These are phyloP conservation scores for Sorex maritimensis DNA, from an alignment of 2,797 vertebrate genomes.

Conservation along the genomic window DNA sequence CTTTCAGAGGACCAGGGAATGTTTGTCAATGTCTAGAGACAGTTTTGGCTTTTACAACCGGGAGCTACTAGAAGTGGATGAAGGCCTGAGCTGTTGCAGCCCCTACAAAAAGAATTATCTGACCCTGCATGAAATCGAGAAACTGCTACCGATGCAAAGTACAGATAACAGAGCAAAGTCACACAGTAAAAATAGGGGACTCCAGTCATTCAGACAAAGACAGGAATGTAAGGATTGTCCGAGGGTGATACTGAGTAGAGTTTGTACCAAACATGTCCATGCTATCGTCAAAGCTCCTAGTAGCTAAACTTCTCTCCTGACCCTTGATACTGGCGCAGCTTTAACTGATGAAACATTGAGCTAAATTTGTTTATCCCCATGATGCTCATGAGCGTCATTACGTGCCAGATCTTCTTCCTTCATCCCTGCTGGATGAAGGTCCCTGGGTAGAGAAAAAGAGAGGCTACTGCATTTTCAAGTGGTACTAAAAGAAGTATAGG, in stretches of 20 bases:
- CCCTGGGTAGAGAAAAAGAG: too few species aligned
- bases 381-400: too few species aligned
- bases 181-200: neutral
- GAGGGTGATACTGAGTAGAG: neutral
- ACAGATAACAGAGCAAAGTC: too few species aligned
- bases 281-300: neutral
- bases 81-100: neutral
- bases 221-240: neutral
- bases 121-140: neutral
- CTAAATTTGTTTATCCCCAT: too few species aligned
- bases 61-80: neutral
- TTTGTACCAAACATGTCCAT: neutral
- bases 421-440: too few species aligned
- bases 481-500: too few species aligned
- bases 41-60: neutral
- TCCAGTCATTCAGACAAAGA: neutral
- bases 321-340: too few species aligned
- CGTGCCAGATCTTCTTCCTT: too few species aligned
- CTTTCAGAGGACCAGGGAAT: too few species aligned
- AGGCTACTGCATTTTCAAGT: too few species aligned
- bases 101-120: fast-evolving
- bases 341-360: too few species aligned
- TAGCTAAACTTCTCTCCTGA: too few species aligned
- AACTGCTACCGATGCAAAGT: neutral
- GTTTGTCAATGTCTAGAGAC: neutral